phyloP scores from a whole-genome alignment of 1,140 invertebrate species.

The Micrasema minimum region DNA sequence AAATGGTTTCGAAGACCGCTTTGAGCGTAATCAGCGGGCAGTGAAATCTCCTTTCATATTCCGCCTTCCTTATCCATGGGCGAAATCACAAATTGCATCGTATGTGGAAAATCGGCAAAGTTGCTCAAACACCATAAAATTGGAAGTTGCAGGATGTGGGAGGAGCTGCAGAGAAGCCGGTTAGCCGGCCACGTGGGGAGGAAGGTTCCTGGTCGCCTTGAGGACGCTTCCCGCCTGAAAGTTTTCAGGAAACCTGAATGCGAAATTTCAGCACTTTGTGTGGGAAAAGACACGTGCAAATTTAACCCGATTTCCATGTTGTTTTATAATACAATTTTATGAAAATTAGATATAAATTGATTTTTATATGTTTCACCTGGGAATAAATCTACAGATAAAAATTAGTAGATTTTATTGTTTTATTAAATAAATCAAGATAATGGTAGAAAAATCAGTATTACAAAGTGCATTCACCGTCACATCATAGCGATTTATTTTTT shows the following conservation, averaged over 20 bases:
- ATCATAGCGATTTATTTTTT: too few species aligned
- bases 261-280: conserved; percentile 2
- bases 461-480: too few species aligned
- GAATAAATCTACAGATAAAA: too few species aligned
- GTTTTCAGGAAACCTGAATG: conserved; percentile 14
- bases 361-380: too few species aligned
- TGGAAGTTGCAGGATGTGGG: conserved; percentile 61
- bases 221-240: conserved; percentile 10
- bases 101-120: conserved; percentile 57
- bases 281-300: background rate
- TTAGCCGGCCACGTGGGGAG: background rate
- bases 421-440: too few species aligned
- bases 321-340: too few species aligned
- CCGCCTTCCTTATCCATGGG: conserved; percentile 53
- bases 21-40: conserved; percentile 46
- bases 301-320: too few species aligned
- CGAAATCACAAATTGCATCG: conserved; percentile 54
- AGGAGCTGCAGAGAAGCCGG: background rate
- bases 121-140: conserved; percentile 69
- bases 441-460: too few species aligned
- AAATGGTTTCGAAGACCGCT: conserved; percentile 21
- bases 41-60: conserved; percentile 45
- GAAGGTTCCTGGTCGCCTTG: background rate
- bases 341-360: too few species aligned
- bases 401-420: too few species aligned